These are phyloP conservation scores for Mus caroli DNA, from an alignment of 2,797 vertebrate genomes.

Conservation along the genomic window DNA sequence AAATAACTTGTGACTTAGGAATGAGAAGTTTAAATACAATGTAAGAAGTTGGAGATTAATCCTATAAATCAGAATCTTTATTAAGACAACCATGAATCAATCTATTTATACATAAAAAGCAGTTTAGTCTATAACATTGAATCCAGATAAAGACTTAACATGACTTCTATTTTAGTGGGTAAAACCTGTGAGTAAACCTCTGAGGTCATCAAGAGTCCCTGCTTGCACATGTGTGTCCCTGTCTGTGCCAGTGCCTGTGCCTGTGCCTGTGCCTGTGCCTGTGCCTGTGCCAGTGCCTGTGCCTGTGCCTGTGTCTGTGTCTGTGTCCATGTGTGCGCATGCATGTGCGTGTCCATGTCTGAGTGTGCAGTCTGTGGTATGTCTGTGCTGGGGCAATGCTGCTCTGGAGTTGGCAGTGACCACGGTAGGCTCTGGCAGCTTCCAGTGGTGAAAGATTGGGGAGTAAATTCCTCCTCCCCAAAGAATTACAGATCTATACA, in stretches of 20 bases:
- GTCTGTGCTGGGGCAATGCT: no score
- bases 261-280: background rate
- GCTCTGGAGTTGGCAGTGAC: no score
- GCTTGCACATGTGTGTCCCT: background rate
- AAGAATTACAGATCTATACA: no score
- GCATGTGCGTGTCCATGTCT: no score
- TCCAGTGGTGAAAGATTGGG: no score
- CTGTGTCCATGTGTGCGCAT: background rate
- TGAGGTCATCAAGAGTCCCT: background rate
- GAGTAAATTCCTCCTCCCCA: no score
- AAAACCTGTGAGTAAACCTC: background rate
- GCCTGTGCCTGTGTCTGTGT: background rate
- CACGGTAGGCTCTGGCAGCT: no score
- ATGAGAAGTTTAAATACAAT: background rate
- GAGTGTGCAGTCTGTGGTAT: no score
- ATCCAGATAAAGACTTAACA: background rate
- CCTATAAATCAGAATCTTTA: background rate
- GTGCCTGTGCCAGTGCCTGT: no score
- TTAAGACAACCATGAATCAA: background rate
- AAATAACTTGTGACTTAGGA: background rate
- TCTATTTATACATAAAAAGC: background rate
- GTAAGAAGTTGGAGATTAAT: background rate
- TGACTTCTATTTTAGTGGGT: background rate
- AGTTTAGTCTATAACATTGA: background rate
- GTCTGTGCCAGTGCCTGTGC: background rate